These are phyloP conservation scores for Pelosia muscerda DNA, from an alignment of 2,888 invertebrate genomes.

Conservation along the genomic window DNA sequence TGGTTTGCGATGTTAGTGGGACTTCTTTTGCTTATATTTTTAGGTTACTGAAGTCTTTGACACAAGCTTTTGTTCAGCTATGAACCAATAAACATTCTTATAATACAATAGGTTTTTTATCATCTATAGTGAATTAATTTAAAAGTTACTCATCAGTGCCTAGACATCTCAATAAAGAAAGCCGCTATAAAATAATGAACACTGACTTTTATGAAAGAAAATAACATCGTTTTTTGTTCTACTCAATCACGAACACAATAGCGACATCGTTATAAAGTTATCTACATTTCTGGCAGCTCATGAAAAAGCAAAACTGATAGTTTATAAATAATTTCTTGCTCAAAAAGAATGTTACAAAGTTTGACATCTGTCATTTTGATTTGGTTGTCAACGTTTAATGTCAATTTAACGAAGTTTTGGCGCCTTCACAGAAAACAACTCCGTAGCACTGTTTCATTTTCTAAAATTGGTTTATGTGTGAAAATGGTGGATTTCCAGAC, in stretches of 20 bases:
- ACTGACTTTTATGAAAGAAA: neutral
- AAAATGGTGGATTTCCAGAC: too few species aligned
- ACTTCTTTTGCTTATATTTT: neutral
- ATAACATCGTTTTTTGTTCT: neutral
- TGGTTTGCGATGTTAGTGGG: too few species aligned
- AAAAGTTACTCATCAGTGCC: neutral
- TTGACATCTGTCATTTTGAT: neutral
- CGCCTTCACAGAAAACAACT: too few species aligned
- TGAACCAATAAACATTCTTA: neutral
- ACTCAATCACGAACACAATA: neutral
- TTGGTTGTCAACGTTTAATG: neutral
- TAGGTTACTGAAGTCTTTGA: neutral
- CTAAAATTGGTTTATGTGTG: too few species aligned
- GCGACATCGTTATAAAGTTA: neutral
- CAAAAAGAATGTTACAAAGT: neutral
- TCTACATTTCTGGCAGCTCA: neutral
- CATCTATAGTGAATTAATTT: neutral
- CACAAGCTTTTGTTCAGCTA: neutral
- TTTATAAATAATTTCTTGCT: neutral
- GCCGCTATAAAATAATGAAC: neutral
- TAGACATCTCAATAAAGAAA: slow-evolving; percentile 4
- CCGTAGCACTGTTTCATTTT: too few species aligned
- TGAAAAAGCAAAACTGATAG: neutral
- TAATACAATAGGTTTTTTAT: too few species aligned
- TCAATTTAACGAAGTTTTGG: neutral